phyloP scores from a whole-genome alignment of 2,888 invertebrate species.

The Drosophila cognata region DNA sequence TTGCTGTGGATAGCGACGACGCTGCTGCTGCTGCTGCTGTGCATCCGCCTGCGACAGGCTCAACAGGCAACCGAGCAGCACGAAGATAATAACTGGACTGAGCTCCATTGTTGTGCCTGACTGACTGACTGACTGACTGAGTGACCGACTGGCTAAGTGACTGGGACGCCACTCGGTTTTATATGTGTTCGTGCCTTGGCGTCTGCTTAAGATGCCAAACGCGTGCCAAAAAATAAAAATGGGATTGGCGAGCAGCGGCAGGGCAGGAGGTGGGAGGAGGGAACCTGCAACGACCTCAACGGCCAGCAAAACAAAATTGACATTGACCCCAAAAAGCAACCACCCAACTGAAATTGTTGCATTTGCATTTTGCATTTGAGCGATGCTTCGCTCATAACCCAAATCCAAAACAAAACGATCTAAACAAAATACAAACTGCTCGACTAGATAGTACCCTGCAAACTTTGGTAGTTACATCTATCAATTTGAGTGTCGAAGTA shows the following conservation, averaged over 20 bases:
- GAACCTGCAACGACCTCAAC: slow-evolving; percentile 28
- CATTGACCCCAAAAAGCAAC: slow-evolving; percentile 70
- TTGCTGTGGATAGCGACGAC: slow-evolving; percentile 52
- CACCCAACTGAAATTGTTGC: slow-evolving; percentile 33
- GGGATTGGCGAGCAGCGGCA: not conserved
- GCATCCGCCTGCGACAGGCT: slow-evolving; percentile 44
- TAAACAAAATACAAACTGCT: not conserved
- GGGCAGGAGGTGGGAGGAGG: not conserved
- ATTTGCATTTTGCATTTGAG: slow-evolving; percentile 45
- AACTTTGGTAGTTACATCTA: not conserved
- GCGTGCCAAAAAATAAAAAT: slow-evolving; percentile 19
- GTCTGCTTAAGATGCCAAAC: slow-evolving; percentile 63
- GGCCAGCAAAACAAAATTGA: slow-evolving; percentile 59
- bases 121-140: slow-evolving; percentile 27
- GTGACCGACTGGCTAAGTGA: slow-evolving; percentile 13
- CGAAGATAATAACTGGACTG: slow-evolving; percentile 46
- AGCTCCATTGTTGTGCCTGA: slow-evolving; percentile 57
- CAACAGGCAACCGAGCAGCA: slow-evolving; percentile 41
- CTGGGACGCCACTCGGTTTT: slow-evolving; percentile 40
- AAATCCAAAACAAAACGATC: slow-evolving; percentile 17
- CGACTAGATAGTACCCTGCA: not conserved
- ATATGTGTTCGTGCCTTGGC: slow-evolving; percentile 42
- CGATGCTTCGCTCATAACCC: slow-evolving; percentile 27
- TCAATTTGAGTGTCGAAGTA: not conserved
- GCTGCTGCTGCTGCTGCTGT: slow-evolving; percentile 43